phyloP scores from a whole-genome alignment of 92 coral and sea anemone species.

The Chrysogorgia sp. region DNA sequence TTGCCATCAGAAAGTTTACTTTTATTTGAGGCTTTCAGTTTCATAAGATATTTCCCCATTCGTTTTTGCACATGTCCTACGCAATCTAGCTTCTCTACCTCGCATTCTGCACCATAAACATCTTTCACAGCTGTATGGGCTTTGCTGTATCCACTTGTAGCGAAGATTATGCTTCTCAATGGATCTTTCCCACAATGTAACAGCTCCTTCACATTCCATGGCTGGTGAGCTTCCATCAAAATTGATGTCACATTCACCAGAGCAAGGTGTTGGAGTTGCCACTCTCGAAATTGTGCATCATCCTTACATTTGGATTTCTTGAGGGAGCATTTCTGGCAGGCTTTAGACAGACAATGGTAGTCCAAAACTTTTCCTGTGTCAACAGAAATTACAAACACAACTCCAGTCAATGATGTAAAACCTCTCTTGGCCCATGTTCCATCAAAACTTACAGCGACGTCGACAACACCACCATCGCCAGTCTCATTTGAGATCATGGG shows the following conservation, averaged over 20 bases:
- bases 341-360: slow-evolving; percentile 45
- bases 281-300: slow-evolving; percentile 13
- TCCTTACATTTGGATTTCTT: slow-evolving; percentile 45
- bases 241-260: slow-evolving; percentile 38
- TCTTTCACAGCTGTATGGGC: slow-evolving; percentile 52
- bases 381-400: no score
- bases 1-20: no score
- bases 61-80: slow-evolving; percentile 62
- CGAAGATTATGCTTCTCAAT: slow-evolving; percentile 50
- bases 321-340: slow-evolving; percentile 36
- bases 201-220: slow-evolving; percentile 58
- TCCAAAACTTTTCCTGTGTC: no score
- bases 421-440: slow-evolving; percentile 45
- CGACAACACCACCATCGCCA: no score
- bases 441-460: no score
- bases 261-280: slow-evolving; percentile 25
- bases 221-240: slow-evolving; percentile 61
- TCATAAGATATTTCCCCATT: slow-evolving; percentile 44
- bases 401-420: slow-evolving; percentile 34
- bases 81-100: slow-evolving; percentile 58
- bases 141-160: slow-evolving; percentile 61
- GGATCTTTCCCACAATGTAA: slow-evolving; percentile 54
- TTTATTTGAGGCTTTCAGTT: slow-evolving; percentile 50
- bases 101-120: slow-evolving; percentile 26
- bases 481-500: no score